A percentile compares a stretch with the other conserved stretches of the same genome.
These are phyloP conservation scores for Notospermus geniculatus DNA, from an alignment of 1,140 invertebrate genomes.

Conservation along the genomic window DNA sequence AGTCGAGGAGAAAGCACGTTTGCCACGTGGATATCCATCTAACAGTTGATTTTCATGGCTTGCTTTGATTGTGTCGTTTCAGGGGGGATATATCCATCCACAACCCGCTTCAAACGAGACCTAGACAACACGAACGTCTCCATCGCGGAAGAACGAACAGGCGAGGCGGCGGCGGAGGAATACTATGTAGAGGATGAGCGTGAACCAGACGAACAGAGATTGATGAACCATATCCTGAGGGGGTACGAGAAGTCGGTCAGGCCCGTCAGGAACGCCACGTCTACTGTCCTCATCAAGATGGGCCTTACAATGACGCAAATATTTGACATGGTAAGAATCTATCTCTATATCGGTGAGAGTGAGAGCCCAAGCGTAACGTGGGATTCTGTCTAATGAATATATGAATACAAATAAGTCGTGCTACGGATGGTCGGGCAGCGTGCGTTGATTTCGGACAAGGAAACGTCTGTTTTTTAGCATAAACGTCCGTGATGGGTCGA, in stretches of 20 bases:
- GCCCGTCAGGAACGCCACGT: slow-evolving; percentile 61
- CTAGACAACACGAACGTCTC: not conserved
- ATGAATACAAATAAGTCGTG: too few species aligned
- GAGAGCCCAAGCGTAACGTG: too few species aligned
- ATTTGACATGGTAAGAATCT: slow-evolving; percentile 48
- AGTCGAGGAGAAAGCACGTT: too few species aligned
- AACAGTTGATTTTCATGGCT: too few species aligned
- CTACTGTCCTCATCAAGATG: slow-evolving; percentile 60
- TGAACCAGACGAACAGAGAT: slow-evolving; percentile 58
- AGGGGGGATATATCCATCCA: too few species aligned
- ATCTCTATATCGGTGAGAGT: not conserved
- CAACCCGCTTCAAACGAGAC: not conserved
- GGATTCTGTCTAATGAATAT: too few species aligned
- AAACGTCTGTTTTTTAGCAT: too few species aligned
- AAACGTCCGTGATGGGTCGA: too few species aligned
- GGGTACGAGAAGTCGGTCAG: slow-evolving; percentile 63
- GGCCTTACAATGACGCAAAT: slow-evolving; percentile 66
- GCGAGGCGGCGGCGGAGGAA: not conserved
- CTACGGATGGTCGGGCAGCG: too few species aligned
- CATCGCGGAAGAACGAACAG: not conserved
- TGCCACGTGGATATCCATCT: too few species aligned
- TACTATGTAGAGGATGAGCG: not conserved
- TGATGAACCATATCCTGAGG: slow-evolving; percentile 59
- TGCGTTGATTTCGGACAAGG: too few species aligned
- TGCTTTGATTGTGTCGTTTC: too few species aligned